These are phyloP conservation scores for Acanthopagrus latus DNA, from an alignment of 2,797 vertebrate species.

Conservation along the genomic window DNA sequence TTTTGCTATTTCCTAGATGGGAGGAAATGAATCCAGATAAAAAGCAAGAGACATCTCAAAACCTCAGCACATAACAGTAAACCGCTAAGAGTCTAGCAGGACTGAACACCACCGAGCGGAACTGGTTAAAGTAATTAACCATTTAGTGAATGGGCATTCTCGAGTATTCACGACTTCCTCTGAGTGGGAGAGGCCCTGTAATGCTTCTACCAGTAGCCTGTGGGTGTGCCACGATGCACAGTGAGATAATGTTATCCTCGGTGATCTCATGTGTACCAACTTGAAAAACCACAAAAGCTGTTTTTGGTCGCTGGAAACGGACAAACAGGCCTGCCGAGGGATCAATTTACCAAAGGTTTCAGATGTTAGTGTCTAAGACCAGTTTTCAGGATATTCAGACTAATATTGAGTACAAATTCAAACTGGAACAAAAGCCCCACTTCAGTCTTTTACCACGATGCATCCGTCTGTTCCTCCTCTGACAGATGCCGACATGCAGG, in stretches of 20 bases:
- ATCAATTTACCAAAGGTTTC: too few species aligned
- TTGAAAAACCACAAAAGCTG: not conserved
- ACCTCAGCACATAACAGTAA: not conserved
- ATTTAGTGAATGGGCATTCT: not conserved
- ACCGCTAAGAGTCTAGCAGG: not conserved
- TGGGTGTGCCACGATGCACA: constrained; percentile 7
- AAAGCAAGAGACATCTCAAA: not conserved
- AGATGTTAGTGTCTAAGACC: not conserved
- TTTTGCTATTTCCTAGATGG: not conserved
- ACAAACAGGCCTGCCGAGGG: not conserved
- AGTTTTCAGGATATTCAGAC: too few species aligned
- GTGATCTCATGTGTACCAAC: not conserved
- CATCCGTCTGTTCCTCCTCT: not conserved
- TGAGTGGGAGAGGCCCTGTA: constrained; percentile 6
- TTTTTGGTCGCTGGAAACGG: not conserved
- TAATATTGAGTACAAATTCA: not conserved
- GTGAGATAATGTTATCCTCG: constrained; percentile 3
- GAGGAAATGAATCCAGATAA: not conserved
- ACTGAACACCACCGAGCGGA: not conserved
- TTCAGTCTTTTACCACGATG: not conserved
- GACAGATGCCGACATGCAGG: not conserved
- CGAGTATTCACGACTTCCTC: not conserved
- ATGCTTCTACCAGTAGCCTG: constrained; percentile 1
- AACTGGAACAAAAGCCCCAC: not conserved
- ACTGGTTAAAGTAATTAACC: too few species aligned